phyloP scores from a whole-genome alignment of 2,888 invertebrate genomes.

The Strigamia transsilvanica region DNA sequence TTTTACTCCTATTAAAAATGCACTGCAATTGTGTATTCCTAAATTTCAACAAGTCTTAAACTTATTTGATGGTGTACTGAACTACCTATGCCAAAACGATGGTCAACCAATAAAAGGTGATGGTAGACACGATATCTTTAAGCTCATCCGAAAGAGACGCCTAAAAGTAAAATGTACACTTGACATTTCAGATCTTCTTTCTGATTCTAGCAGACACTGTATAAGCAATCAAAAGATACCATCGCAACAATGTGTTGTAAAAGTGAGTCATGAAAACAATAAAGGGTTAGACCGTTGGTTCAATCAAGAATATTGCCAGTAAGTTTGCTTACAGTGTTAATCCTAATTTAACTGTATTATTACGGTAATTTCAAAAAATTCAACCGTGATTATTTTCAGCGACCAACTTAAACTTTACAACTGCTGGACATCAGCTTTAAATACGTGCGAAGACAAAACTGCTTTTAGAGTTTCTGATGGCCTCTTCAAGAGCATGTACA shows the following conservation, averaged over 20 bases:
- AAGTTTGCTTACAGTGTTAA: background rate
- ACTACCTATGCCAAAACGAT: background rate
- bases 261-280: background rate
- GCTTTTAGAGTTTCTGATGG: background rate
- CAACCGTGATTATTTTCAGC: background rate
- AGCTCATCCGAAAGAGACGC: background rate
- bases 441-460: background rate
- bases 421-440: background rate
- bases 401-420: background rate
- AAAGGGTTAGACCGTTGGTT: background rate
- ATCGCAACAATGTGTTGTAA: background rate
- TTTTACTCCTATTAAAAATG: background rate
- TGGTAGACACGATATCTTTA: background rate
- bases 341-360: too few relatives aligned
- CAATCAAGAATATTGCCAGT: background rate
- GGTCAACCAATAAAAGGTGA: slow-evolving; percentile 13
- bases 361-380: too few relatives aligned
- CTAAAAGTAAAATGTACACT: background rate
- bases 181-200: background rate
- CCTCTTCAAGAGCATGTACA: background rate
- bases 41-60: background rate
- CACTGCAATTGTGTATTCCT: background rate
- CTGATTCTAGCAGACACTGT: background rate
- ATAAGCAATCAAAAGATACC: background rate
- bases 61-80: background rate